Percentiles rank a stretch among this genome's conserved stretches.
phyloP scores from a whole-genome alignment of 2,797 vertebrate species.

The Pempheris klunzingeri region DNA sequence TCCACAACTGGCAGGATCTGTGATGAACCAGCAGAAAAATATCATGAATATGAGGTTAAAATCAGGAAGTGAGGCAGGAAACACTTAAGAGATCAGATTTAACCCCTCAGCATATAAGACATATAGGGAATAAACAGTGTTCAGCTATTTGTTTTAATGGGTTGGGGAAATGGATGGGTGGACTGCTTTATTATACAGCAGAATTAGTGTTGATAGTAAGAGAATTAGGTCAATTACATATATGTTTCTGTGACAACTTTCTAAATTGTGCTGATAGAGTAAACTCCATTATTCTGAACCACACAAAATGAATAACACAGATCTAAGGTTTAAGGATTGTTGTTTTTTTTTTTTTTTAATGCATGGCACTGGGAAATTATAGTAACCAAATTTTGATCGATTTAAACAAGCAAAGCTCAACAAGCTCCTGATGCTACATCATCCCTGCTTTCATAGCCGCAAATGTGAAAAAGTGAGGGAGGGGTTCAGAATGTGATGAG shows the following conservation, averaged over 20 bases:
- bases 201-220: slow-evolving; percentile 11
- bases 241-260: not conserved
- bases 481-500: slow-evolving; percentile 88
- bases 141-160: slow-evolving; percentile 26
- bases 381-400: slow-evolving; percentile 1
- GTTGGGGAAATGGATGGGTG: not conserved
- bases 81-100: slow-evolving; percentile 16
- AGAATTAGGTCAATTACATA: not conserved
- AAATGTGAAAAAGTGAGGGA: slow-evolving; percentile 53
- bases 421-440: slow-evolving; percentile 39
- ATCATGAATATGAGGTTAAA: not conserved
- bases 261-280: not conserved
- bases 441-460: slow-evolving; percentile 57
- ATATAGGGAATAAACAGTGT: not conserved
- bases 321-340: not conserved
- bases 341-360: not conserved
- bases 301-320: not conserved
- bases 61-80: slow-evolving; percentile 14
- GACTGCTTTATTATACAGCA: not conserved
- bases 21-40: slow-evolving; percentile 45
- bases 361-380: not conserved
- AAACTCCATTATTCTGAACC: not conserved
- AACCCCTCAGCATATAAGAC: slow-evolving; percentile 2
- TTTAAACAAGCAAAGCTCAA: slow-evolving; percentile 25
- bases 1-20: slow-evolving; percentile 96